These are phyloP conservation scores for Dolichopus griseipennis DNA, from an alignment of 2,888 invertebrate species.

Conservation along the genomic window DNA sequence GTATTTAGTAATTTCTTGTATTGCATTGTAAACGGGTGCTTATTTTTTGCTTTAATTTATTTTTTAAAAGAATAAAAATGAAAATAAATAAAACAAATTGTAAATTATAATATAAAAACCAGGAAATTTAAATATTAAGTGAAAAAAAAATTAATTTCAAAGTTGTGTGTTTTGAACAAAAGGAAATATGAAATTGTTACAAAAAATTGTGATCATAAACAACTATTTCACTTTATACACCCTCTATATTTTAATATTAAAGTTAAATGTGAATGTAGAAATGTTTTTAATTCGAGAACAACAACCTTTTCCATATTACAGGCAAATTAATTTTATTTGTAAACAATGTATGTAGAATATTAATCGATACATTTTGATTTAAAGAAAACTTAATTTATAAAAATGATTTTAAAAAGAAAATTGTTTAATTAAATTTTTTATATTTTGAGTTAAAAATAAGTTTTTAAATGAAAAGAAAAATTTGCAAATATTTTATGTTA, in stretches of 20 bases:
- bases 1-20: neutral
- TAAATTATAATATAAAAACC: neutral
- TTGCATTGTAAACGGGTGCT: neutral
- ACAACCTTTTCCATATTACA: neutral
- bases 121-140: neutral
- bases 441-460: too few relatives aligned
- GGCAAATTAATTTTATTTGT: neutral
- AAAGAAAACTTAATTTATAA: too few relatives aligned
- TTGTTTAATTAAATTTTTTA: too few relatives aligned
- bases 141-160: neutral
- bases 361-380: too few relatives aligned
- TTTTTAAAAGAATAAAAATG: neutral
- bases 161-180: neutral
- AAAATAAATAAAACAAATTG: neutral
- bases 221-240: neutral
- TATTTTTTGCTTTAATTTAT: neutral
- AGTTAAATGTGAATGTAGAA: neutral
- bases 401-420: too few relatives aligned
- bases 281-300: neutral
- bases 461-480: too few relatives aligned
- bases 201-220: neutral
- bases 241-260: neutral
- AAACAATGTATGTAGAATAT: neutral
- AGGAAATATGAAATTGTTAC: neutral
- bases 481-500: too few relatives aligned